Percentiles rank a stretch among this genome's conserved stretches.
These are phyloP conservation scores for Brevimyrus niger DNA, from an alignment of 2,113 vertebrate genomes.

Conservation along the genomic window DNA sequence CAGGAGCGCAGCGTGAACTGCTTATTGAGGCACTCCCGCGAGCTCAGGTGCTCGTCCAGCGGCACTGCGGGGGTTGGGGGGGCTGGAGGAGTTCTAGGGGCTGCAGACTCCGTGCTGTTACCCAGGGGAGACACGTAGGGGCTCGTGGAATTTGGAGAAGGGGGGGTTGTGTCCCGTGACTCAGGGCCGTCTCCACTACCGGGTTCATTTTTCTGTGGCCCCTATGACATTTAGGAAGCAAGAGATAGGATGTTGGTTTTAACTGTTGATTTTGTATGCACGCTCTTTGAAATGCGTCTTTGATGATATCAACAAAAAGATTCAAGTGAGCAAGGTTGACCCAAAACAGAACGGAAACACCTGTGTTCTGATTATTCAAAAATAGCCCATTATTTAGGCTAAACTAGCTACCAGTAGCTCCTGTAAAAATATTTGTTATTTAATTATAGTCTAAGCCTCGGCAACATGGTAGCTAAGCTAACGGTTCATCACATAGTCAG, in stretches of 20 bases:
- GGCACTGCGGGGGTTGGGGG: not conserved
- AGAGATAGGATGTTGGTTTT: not conserved
- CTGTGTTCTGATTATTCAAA: not conserved
- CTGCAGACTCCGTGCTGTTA: not conserved
- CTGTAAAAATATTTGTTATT: not conserved
- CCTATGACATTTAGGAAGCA: not conserved
- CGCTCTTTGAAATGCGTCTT: not conserved
- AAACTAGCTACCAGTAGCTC: not conserved
- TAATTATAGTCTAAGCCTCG: not conserved
- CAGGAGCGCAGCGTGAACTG: conserved; percentile 63
- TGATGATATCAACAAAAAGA: not conserved
- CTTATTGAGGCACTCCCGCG: conserved; percentile 49
- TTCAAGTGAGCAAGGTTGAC: not conserved
- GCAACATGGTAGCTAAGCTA: not conserved
- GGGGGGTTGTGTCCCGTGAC: not conserved
- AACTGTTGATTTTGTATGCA: not conserved
- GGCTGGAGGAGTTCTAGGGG: not conserved
- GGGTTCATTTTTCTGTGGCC: not conserved
- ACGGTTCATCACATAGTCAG: not conserved
- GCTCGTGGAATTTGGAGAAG: not conserved
- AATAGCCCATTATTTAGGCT: not conserved
- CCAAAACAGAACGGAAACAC: not conserved
- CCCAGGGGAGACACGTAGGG: not conserved
- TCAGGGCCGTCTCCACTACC: not conserved
- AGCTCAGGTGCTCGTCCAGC: conserved; percentile 1